Base-by-base conservation (phyloP, 2,888 invertebrate species). In the Pristionchus maxplancki region DNA sequence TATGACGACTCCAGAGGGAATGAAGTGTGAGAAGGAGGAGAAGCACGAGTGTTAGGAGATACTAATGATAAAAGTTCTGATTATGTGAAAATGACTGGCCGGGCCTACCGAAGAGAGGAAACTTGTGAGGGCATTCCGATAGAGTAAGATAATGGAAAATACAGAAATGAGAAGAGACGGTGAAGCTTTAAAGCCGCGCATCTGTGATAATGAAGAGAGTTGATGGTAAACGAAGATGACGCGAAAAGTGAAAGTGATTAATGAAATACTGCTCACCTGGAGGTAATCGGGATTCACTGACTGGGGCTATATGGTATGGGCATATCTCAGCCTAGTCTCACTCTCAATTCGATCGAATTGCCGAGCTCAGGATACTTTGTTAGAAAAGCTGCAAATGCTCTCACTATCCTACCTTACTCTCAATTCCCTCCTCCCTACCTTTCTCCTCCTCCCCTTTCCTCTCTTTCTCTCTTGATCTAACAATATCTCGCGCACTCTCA, bases 401-500 rank as follows among this genome's bases (percentile, higher is more conserved):
- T 81, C 2, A 44, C 53, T 24, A 83, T 83, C 28, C 37, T 34
- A n/a, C 24, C 15, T 40, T 31, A 17, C 50, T 31, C 50, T 48
- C 48, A 48, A 81, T 81, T 50, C 44, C 82, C 34, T 53, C 82
- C 82, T 53, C 82, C 28, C 82, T 37, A 34, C n/a, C 53, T 34
- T 20, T 37, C 71, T 11, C 53, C 34, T 34, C 34, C 34, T 34
- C 81, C 48, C 53, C 53, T 24, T 31, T 31, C 37, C 28, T 31
- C 28, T 83, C 53, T 50, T 3, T 17, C 37, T 81, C 44, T 53
- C 53, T 83, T 34, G 53, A 83, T 83, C 82, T 53, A 37, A 83
- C 82, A 83, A 50, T 50, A 53, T 83, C 82, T 50, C 17, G 20
- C 53, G 11, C 31, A 83, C 82, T 83, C 82, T 83, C 82, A 83